Conservation (phyloP, 2,113 vertebrate species). For the Thalassarche chlororhynchos region DNA sequence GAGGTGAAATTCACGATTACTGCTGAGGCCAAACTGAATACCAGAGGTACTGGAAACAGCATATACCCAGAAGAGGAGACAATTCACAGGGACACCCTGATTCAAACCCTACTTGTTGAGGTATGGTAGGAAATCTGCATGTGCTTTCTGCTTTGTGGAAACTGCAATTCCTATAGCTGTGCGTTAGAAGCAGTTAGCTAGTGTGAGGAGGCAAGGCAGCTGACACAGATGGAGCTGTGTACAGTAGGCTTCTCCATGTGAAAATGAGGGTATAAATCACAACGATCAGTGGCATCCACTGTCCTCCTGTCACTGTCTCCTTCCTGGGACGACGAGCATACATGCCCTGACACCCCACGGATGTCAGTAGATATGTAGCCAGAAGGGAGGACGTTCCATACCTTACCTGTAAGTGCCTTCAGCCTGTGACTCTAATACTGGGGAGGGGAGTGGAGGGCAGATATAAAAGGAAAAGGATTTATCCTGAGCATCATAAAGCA, state of each 20-base stretch:
- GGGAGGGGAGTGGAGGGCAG: neutral
- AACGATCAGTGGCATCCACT: neutral
- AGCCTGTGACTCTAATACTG: neutral
- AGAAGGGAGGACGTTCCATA: neutral
- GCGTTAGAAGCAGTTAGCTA: neutral
- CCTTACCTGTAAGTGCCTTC: neutral
- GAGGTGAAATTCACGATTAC: conserved; percentile 52
- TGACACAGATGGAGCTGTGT: neutral
- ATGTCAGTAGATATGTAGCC: neutral
- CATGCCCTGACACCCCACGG: accelerated
- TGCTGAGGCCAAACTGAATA: conserved; percentile 49
- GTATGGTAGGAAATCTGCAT: neutral
- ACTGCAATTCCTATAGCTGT: neutral
- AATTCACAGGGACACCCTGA: conserved; percentile 56
- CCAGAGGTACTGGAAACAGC: neutral
- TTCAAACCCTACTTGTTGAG: conserved; percentile 64
- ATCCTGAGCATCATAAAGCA: neutral
- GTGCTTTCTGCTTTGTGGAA: neutral
- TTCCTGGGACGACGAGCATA: neutral
- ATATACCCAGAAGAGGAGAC: neutral
- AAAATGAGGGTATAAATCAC: neutral
- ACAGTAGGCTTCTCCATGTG: neutral
- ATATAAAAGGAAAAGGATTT: neutral
- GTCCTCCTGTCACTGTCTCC: neutral
- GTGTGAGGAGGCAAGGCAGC: neutral